Base-by-base conservation (phyloP, 2,113 vertebrate genomes). In the Craseonycteris thonglongyai region DNA sequence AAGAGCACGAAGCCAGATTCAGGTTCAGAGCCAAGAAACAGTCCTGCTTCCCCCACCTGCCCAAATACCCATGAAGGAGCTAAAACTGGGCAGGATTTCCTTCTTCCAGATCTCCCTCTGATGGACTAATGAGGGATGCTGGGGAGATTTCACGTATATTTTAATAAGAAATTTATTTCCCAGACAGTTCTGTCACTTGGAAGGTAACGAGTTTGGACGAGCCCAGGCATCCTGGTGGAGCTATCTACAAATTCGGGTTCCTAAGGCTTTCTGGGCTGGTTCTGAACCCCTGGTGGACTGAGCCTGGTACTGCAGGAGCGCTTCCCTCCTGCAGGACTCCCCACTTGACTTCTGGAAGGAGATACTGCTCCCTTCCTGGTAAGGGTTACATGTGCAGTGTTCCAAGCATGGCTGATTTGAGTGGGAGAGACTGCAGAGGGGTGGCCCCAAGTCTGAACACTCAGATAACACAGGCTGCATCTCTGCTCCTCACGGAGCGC, bases 161-260 rank as follows among this genome's bases (percentile, higher is more conserved):
- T 97, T 95, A 95, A 89, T 90, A 95, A 93, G 38, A 88, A 87
- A 38, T 82, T 93, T 82, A 86, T 95, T 96, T 88, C 66, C n/a
- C 54, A 79, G 59, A 82, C 89, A 86, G 68, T 84, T 54, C 58
- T 24, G 28, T 59, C 21, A 65, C n/a, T 91, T 95, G 51, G 45
- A 87, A 93, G 30, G 19, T 49, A 95, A 90, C 0, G 30, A 82
- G 35, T 90, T 21, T 93, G 78, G 16, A 49, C 3, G 1, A 72
- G 89, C 66, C 56, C 59, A n/a, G 14, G 7, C 0, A 81, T 35
- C 54, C 15, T 68, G 71, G 49, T 58, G 38, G 65, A 96, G 76
- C 80, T 0, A 6, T n/a, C 18, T 68, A 0, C 6, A 87, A 40
- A 91, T 74, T 40, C 16, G 6, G 9, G 63, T 91, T 26, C 58